These are phyloP conservation scores for Parasteatoda tepidariorum DNA, from an alignment of 1,140 invertebrate genomes.

Conservation along the genomic window DNA sequence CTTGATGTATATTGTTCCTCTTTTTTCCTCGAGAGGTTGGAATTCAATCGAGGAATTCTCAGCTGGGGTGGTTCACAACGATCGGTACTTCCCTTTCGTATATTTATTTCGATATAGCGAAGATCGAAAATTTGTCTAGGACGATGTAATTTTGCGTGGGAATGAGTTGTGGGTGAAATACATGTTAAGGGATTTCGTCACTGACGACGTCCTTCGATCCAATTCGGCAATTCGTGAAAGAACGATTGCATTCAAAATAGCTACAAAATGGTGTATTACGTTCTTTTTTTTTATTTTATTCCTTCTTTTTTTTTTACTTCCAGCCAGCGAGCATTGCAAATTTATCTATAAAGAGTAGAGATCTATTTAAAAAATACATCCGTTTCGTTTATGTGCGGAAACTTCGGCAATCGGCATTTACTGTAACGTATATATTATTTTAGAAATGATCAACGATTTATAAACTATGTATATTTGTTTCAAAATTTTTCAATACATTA, in stretches of 20 bases:
- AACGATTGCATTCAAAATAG: neutral
- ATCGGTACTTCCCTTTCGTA: too few species aligned
- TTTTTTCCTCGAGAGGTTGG: neutral
- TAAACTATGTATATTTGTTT: too few species aligned
- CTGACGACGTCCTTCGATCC: neutral
- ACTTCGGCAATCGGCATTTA: too few species aligned
- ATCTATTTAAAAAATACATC: too few species aligned
- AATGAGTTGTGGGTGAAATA: neutral
- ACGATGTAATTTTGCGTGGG: neutral
- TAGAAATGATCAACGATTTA: too few species aligned
- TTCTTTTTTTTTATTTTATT: too few species aligned
- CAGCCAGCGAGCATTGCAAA: too few species aligned
- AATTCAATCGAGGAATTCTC: conserved; percentile 7
- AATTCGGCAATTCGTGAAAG: neutral
- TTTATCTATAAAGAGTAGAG: too few species aligned
- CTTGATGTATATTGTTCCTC: neutral
- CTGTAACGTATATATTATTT: too few species aligned
- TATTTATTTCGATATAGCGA: conserved; percentile 26
- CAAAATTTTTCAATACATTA: too few species aligned
- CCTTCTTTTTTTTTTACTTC: too few species aligned
- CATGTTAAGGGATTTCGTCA: conserved; percentile 33
- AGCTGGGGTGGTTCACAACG: conserved; percentile 36
- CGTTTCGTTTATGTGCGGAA: too few species aligned
- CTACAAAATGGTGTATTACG: neutral
- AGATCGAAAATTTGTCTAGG: neutral